Conservation (phyloP, 2,113 vertebrate genomes). For the Crotophaga sulcirostris region DNA sequence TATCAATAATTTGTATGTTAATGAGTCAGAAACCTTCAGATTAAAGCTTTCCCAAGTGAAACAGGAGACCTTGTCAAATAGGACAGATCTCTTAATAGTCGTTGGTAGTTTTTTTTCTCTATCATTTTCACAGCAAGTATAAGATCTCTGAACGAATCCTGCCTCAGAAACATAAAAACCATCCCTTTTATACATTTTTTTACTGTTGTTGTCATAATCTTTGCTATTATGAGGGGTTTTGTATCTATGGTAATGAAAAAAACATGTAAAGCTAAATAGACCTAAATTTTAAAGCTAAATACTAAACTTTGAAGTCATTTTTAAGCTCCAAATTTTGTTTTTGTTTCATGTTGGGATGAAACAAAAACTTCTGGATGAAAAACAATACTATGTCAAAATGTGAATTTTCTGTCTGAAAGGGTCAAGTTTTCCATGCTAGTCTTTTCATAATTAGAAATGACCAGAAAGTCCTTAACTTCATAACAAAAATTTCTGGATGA, state of each 20-base stretch:
- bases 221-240: neutral
- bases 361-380: neutral
- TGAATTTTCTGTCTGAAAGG: neutral
- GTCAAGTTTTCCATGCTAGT: neutral
- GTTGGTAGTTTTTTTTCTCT: neutral
- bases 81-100: neutral
- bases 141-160: neutral
- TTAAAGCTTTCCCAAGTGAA: conserved; percentile 11
- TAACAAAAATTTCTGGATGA: neutral
- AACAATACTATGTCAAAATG: neutral
- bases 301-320: neutral
- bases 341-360: neutral
- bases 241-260: neutral
- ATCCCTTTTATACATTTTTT: neutral
- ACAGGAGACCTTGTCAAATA: neutral
- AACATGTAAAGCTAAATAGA: neutral
- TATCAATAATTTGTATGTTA: conserved; percentile 43
- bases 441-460: neutral
- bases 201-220: neutral
- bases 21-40: conserved; percentile 24
- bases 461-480: neutral
- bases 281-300: neutral
- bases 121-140: neutral
- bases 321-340: neutral
- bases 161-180: neutral